Conservation (phyloP, 2,797 vertebrate genomes). For the Remorina albescens region DNA sequence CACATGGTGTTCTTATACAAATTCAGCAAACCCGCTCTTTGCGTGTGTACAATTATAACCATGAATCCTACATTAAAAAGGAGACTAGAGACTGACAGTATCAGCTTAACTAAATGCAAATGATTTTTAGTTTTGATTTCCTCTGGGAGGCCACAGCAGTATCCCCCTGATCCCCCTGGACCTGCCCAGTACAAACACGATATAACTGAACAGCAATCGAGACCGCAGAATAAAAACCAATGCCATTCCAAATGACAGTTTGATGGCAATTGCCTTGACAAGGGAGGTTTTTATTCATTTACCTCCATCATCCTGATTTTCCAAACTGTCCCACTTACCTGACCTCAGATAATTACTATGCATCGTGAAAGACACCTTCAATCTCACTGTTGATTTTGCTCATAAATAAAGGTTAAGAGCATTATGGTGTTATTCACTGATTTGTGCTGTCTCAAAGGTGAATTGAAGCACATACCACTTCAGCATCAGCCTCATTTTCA, state of each 20-base stretch:
- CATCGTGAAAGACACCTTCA: slow-evolving; percentile 14
- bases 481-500: not conserved
- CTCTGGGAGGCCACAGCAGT: slow-evolving; percentile 31
- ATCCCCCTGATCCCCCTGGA: slow-evolving; percentile 48
- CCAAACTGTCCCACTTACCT: slow-evolving; percentile 32
- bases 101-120: slow-evolving; percentile 13
- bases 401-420: slow-evolving; percentile 4
- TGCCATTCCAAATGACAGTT: slow-evolving; percentile 56
- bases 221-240: slow-evolving; percentile 52
- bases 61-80: slow-evolving; percentile 5
- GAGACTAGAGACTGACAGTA: slow-evolving; percentile 18
- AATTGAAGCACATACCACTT: not conserved
- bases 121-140: slow-evolving; percentile 40
- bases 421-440: not conserved
- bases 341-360: slow-evolving; percentile 39
- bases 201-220: slow-evolving; percentile 15
- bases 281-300: slow-evolving; percentile 47
- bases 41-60: not conserved
- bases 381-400: slow-evolving; percentile 7
- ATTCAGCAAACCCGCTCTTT: not conserved
- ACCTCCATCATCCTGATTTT: slow-evolving; percentile 44
- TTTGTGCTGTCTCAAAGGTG: not conserved
- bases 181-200: slow-evolving; percentile 43
- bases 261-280: slow-evolving; percentile 35
- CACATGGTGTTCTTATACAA: not conserved